A percentile compares a stretch with the other conserved stretches of the same genome.
phyloP scores from a whole-genome alignment of 2,888 invertebrate species.

The Oithona nana region DNA sequence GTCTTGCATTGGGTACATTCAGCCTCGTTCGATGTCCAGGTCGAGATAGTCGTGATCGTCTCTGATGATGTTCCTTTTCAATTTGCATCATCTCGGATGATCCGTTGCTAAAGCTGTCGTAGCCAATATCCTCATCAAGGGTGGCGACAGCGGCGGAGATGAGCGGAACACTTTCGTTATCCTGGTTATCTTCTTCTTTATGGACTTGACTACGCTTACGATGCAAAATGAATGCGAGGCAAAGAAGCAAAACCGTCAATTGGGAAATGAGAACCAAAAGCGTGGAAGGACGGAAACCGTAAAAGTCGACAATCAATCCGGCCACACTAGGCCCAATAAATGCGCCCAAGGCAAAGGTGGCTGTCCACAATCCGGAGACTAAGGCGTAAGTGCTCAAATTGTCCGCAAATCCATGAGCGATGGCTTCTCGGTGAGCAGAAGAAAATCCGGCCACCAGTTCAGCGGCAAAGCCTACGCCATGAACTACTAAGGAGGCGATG shows the following conservation, averaged over 20 bases:
- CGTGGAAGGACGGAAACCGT: slow-evolving; percentile 49
- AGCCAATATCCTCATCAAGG: too few relatives aligned
- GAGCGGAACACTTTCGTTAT: too few relatives aligned
- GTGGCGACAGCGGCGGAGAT: too few relatives aligned
- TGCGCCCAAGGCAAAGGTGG: slow-evolving; percentile 68
- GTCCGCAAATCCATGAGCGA: slow-evolving; percentile 66
- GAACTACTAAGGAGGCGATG: slow-evolving; percentile 34
- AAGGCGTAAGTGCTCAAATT: slow-evolving; percentile 71
- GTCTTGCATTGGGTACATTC: neutral
- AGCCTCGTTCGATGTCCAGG: neutral
- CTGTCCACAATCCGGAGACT: slow-evolving; percentile 76
- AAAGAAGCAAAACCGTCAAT: neutral
- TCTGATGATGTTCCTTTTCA: too few relatives aligned
- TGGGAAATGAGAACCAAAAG: slow-evolving; percentile 39
- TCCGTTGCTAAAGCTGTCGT: too few relatives aligned
- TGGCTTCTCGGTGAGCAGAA: slow-evolving; percentile 54
- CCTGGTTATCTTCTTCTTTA: too few relatives aligned
- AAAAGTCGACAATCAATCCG: slow-evolving; percentile 49
- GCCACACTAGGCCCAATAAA: slow-evolving; percentile 59
- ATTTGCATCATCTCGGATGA: too few relatives aligned
- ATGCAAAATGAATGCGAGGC: too few relatives aligned
- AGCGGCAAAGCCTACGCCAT: slow-evolving; percentile 64
- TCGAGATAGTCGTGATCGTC: too few relatives aligned
- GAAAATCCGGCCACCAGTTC: slow-evolving; percentile 69
- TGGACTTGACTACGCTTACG: too few relatives aligned